A percentile compares a stretch with the other conserved stretches of the same genome.
phyloP scores from a whole-genome alignment of 2,888 invertebrate species.

The Spodoptera picta region DNA sequence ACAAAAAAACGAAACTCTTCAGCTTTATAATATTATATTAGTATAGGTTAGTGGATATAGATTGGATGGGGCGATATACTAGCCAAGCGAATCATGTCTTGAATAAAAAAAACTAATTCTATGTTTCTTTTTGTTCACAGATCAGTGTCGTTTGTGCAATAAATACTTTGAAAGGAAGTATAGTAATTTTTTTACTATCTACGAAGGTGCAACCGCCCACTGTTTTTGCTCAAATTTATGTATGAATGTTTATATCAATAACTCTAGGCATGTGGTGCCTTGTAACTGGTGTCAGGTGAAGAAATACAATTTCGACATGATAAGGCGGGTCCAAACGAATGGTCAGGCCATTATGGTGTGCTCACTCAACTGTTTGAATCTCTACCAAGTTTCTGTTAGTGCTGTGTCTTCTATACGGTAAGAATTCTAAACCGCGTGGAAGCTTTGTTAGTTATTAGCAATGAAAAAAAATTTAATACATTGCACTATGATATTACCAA shows the following conservation, averaged over 20 bases:
- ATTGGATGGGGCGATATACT: too few species aligned
- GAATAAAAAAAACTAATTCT: too few species aligned
- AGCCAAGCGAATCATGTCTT: too few species aligned
- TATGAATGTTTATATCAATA: slow-evolving; percentile 95
- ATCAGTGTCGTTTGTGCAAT: slow-evolving; percentile 95
- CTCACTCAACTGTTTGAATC: slow-evolving; percentile 95
- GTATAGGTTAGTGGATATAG: too few species aligned
- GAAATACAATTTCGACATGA: slow-evolving; percentile 99
- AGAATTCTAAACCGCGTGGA: too few species aligned
- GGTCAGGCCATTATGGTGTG: slow-evolving; percentile 94
- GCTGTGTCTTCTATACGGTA: slow-evolving; percentile 92
- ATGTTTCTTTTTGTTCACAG: slow-evolving; percentile 69
- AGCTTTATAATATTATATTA: too few species aligned
- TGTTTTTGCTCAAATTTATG: slow-evolving; percentile 97
- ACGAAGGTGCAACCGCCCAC: slow-evolving; percentile 90
- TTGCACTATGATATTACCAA: too few species aligned
- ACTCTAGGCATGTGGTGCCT: slow-evolving; percentile 95
- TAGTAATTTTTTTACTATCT: slow-evolving; percentile 91
- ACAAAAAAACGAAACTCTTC: too few species aligned
- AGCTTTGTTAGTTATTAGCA: too few species aligned
- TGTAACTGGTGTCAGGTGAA: slow-evolving; percentile 98
- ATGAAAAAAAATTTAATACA: too few species aligned
- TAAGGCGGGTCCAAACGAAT: slow-evolving; percentile 90
- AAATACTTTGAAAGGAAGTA: slow-evolving; percentile 93
- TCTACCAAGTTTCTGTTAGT: slow-evolving; percentile 94